Conservation (phyloP, 2,797 vertebrate species). For the Cyclopterus lumpus region DNA sequence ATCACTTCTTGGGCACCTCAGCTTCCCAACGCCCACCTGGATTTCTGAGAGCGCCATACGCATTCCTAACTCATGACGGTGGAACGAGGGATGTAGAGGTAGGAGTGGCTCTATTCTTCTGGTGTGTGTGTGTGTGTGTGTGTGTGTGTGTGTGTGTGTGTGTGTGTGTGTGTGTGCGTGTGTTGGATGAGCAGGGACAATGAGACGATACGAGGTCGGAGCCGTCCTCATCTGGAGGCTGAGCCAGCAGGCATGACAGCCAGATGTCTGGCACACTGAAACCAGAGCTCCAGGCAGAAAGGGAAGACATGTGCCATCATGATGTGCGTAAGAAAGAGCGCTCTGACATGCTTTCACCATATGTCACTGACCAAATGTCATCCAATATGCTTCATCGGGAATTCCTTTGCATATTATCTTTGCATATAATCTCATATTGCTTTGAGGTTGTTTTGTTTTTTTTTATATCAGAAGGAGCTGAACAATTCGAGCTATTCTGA, state of each 20-base stretch:
- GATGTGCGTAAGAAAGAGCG: not conserved
- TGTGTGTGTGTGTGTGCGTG: conserved; percentile 4
- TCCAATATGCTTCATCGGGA: not conserved
- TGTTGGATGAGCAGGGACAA: conserved; percentile 37
- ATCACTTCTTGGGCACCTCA: conserved; percentile 36
- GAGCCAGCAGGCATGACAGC: conserved; percentile 39
- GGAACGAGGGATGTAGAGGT: conserved; percentile 39
- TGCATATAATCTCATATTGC: not conserved
- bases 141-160: conserved; percentile 5
- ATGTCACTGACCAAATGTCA: conserved; percentile 5
- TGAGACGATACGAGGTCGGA: conserved; percentile 30
- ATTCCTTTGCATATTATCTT: not conserved
- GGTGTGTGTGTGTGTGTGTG: conserved; percentile 29
- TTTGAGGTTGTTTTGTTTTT: not conserved
- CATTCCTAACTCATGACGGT: conserved; percentile 33
- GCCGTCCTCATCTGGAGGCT: not conserved
- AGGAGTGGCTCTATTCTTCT: conserved; percentile 28
- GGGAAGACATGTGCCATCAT: conserved; percentile 14
- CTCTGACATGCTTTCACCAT: not conserved
- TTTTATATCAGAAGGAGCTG: not conserved
- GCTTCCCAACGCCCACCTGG: conserved; percentile 65
- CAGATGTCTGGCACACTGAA: conserved; percentile 30
- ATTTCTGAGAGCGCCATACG: conserved; percentile 58
- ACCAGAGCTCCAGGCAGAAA: conserved; percentile 27
- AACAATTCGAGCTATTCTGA: not conserved